These are phyloP conservation scores for Monodelphis domestica DNA, from an alignment of 2,797 vertebrate genomes.

Conservation along the genomic window DNA sequence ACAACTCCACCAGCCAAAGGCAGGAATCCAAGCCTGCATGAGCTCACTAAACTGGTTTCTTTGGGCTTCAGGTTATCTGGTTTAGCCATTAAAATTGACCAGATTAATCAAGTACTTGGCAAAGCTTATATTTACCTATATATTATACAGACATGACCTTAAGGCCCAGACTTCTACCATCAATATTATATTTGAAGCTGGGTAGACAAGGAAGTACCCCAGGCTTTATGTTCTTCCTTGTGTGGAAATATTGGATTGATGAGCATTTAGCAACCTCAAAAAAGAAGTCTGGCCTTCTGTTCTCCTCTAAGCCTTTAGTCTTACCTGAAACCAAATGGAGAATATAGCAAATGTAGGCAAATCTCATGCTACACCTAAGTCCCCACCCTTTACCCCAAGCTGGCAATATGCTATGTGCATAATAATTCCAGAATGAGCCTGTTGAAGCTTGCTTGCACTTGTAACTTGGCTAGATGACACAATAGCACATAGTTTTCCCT, in stretches of 20 bases:
- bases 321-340: not conserved
- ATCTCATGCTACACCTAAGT: not conserved
- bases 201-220: not conserved
- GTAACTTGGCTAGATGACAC: not conserved
- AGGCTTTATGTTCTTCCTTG: not conserved
- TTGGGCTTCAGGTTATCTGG: not conserved
- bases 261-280: not conserved
- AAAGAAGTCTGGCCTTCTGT: not conserved
- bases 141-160: not conserved
- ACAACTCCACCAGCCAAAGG: not conserved
- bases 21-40: not conserved
- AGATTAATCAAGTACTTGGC: not conserved
- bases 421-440: not conserved
- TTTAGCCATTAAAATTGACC: not conserved
- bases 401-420: not conserved
- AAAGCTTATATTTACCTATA: not conserved
- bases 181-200: not conserved
- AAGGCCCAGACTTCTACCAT: not conserved
- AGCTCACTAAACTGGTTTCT: not conserved
- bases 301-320: conserved; percentile 15
- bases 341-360: not conserved
- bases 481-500: not conserved
- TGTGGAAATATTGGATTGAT: not conserved
- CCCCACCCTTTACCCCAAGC: not conserved
- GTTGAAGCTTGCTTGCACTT: not conserved